These are phyloP conservation scores for Herpetotheres cachinnans DNA, from an alignment of 2,113 vertebrate species.

Conservation along the genomic window DNA sequence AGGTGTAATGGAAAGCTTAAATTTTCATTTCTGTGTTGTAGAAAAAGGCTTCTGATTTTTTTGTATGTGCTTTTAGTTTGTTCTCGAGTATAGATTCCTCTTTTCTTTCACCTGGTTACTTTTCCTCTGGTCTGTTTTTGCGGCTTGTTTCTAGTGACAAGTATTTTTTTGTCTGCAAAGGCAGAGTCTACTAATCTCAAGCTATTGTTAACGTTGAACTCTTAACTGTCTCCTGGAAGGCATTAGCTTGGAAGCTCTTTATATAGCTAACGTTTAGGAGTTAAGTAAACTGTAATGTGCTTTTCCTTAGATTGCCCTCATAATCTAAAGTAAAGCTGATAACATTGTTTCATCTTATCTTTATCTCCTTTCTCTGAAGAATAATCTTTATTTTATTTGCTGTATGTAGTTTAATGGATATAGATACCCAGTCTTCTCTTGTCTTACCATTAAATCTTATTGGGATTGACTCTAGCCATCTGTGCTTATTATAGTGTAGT, in stretches of 20 bases:
- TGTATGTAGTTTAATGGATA: slow-evolving; percentile 60
- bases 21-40: neutral
- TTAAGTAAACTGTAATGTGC: slow-evolving; percentile 57
- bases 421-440: slow-evolving; percentile 44
- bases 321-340: slow-evolving; percentile 67
- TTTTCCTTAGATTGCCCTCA: slow-evolving; percentile 59
- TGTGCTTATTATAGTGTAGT: slow-evolving; percentile 48
- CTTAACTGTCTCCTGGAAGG: neutral
- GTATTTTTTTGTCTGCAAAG: neutral
- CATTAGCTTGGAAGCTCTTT: slow-evolving; percentile 42
- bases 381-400: slow-evolving; percentile 69
- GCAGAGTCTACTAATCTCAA: neutral
- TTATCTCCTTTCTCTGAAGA: slow-evolving; percentile 65
- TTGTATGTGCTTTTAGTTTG: neutral
- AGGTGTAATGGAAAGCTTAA: neutral
- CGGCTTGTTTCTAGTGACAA: neutral
- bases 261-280: slow-evolving; percentile 20
- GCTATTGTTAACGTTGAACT: neutral
- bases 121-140: neutral
- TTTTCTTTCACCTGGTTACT: neutral
- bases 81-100: neutral
- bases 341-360: slow-evolving; percentile 59
- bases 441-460: slow-evolving; percentile 67
- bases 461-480: slow-evolving; percentile 64
- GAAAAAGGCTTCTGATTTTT: neutral